Percentiles rank a stretch among this genome's conserved stretches.
Evolutionary conservation across 2,113 vertebrate genomes (phyloP).

Genomic region (Clarias macrocephalus): DNA sequence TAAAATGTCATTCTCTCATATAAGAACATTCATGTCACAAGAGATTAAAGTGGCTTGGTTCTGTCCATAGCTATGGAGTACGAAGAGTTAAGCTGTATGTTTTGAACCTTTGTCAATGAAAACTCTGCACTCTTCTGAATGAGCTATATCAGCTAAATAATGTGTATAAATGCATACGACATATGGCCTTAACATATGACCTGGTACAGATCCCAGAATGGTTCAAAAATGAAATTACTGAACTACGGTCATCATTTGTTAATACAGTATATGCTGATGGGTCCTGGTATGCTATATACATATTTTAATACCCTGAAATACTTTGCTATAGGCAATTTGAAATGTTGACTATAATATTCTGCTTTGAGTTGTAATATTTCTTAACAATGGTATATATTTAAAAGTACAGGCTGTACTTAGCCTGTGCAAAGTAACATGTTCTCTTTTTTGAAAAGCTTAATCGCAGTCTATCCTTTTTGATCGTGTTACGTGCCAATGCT

Average conservation of each 20-base stretch:
- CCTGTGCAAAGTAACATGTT: conserved; percentile 2
- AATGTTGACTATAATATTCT: not conserved
- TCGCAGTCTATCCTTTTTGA: conserved; percentile 40
- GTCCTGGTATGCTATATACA: not conserved
- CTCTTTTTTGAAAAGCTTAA: not conserved
- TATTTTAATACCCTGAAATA: not conserved
- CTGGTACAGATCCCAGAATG: not conserved
- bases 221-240: not conserved
- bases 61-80: not conserved
- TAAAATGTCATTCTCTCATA: too few relatives aligned
- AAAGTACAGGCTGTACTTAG: not conserved
- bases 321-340: not conserved
- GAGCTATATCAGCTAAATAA: not conserved
- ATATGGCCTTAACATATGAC: not conserved
- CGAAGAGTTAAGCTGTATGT: not conserved
- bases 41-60: not conserved
- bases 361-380: not conserved
- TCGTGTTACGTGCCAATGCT: conserved; percentile 41
- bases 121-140: not conserved
- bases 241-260: not conserved
- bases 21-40: not conserved
- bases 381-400: not conserved
- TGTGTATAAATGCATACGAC: not conserved
- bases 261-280: not conserved
- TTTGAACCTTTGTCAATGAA: not conserved